A percentile compares a stretch with the other conserved stretches of the same genome.
These are phyloP conservation scores for Conomelus anceps DNA, from an alignment of 2,888 invertebrate species.

Conservation along the genomic window DNA sequence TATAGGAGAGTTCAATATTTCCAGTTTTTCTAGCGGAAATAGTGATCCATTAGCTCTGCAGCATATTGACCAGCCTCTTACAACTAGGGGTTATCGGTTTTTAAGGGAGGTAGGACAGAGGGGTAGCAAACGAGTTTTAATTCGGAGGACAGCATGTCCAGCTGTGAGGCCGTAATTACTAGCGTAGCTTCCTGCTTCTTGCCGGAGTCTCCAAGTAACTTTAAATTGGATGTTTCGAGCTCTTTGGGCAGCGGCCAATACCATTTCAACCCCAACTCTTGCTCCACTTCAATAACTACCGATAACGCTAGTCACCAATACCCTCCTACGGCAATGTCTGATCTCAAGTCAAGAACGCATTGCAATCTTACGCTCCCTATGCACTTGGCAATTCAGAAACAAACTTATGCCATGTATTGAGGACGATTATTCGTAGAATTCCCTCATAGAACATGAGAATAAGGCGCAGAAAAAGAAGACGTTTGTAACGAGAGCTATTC, in stretches of 20 bases:
- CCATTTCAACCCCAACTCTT: neutral
- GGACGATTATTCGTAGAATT: too few relatives aligned
- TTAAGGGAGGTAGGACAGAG: neutral
- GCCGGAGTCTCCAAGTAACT: neutral
- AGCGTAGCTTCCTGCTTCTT: neutral
- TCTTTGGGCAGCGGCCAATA: conserved; percentile 10
- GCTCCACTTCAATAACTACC: neutral
- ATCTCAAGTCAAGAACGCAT: neutral
- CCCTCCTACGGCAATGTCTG: neutral
- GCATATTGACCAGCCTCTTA: too few relatives aligned
- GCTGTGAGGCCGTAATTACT: conserved; percentile 6
- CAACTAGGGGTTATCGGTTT: neutral
- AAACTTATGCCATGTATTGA: too few relatives aligned
- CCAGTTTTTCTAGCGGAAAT: too few relatives aligned
- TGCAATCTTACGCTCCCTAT: neutral
- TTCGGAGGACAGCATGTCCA: conserved; percentile 1
- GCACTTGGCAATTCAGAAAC: neutral
- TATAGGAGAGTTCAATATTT: too few relatives aligned
- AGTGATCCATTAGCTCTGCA: too few relatives aligned
- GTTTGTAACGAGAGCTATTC: too few relatives aligned
- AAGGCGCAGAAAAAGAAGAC: too few relatives aligned
- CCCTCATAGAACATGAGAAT: too few relatives aligned
- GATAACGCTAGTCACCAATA: neutral
- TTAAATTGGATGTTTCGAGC: conserved; percentile 10
- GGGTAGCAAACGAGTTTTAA: conserved; percentile 2